phyloP scores from a whole-genome alignment of 2,888 invertebrate genomes.

The Pegoplata infirma region DNA sequence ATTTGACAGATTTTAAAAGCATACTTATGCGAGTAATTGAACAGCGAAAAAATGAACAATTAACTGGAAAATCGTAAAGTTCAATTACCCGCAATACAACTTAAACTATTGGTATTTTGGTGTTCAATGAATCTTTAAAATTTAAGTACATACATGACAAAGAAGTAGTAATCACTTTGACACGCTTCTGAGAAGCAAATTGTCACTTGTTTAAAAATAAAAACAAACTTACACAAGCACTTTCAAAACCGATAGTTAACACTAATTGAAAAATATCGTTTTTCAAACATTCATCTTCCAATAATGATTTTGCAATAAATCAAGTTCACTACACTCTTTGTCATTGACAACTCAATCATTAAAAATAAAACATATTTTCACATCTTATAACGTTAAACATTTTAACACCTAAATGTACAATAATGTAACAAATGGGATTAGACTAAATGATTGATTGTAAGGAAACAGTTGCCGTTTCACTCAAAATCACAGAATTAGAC shows the following conservation, averaged over 20 bases:
- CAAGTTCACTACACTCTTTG: slow-evolving; percentile 56
- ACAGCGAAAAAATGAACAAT: not conserved
- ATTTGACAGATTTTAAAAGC: not conserved
- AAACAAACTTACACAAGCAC: too few relatives aligned
- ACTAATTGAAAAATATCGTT: slow-evolving; percentile 1
- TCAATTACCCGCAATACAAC: not conserved
- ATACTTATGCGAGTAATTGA: too few relatives aligned
- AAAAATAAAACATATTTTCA: not conserved
- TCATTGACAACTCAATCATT: slow-evolving; percentile 56
- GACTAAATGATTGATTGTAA: too few relatives aligned
- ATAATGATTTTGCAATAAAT: slow-evolving; percentile 30
- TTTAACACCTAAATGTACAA: too few relatives aligned
- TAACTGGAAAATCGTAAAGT: not conserved
- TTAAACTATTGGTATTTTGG: not conserved
- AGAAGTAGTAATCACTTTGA: not conserved
- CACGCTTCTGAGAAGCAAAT: not conserved
- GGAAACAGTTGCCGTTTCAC: too few relatives aligned
- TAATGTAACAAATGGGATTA: too few relatives aligned
- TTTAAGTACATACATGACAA: too few relatives aligned
- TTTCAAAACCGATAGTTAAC: too few relatives aligned
- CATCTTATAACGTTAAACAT: not conserved
- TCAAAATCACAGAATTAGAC: too few relatives aligned
- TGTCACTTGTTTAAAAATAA: not conserved
- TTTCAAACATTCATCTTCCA: slow-evolving; percentile 1
- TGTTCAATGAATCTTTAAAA: too few relatives aligned